Conservation (phyloP, 2,113 vertebrate species). For the Clinocottus analis region DNA sequence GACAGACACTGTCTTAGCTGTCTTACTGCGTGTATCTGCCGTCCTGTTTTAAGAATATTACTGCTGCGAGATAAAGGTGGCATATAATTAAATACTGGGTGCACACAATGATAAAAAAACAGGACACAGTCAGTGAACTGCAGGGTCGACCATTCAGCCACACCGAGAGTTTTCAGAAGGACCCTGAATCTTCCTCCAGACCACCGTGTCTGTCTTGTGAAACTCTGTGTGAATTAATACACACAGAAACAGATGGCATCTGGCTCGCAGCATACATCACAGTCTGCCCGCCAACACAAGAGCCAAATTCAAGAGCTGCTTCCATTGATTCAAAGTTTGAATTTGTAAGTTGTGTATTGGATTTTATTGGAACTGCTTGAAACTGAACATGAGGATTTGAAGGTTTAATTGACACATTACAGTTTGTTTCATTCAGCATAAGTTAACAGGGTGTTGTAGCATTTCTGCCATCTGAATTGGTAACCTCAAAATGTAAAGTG, state of each 20-base stretch:
- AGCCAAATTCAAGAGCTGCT: background rate
- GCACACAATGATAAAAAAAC: background rate
- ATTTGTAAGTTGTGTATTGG: background rate
- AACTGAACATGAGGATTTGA: background rate
- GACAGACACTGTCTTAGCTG: background rate
- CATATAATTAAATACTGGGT: background rate
- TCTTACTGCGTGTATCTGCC: conserved; percentile 7
- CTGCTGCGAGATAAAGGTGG: background rate
- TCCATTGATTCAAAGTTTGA: background rate
- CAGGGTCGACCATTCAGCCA: background rate
- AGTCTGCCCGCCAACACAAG: background rate
- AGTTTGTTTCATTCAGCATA: background rate
- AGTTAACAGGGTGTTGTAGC: background rate
- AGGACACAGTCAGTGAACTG: background rate
- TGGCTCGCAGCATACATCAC: background rate
- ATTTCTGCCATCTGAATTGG: too few relatives aligned
- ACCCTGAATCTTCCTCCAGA: background rate
- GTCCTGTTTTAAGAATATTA: conserved; percentile 17
- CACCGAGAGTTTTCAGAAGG: background rate
- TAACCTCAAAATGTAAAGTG: background rate
- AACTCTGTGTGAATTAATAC: background rate
- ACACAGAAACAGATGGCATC: conserved; percentile 6
- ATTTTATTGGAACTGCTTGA: background rate
- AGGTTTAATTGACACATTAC: background rate
- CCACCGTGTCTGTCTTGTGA: background rate